Evolutionary conservation across 1,140 invertebrate genomes (phyloP).

Genomic region (Aphelenchoides besseyi): DNA sequence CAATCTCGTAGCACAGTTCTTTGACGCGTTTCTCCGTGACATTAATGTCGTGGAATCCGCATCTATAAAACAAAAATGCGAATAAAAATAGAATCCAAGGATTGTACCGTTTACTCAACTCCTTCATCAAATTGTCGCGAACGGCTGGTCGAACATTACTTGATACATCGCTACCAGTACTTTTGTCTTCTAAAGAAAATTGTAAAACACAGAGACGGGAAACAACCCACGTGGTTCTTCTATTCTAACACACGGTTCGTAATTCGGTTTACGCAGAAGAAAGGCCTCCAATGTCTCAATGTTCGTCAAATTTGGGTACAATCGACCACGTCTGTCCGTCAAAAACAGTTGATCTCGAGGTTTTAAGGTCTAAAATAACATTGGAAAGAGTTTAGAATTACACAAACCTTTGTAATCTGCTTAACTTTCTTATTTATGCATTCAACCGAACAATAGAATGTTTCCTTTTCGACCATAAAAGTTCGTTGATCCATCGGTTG

Average conservation of each 20-base stretch:
- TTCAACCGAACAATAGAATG: slow-evolving; percentile 33
- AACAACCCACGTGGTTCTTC: slow-evolving; percentile 1
- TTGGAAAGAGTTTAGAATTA: slow-evolving; percentile 15
- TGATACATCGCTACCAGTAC: too few species aligned
- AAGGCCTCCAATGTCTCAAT: slow-evolving; percentile 22
- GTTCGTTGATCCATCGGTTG: slow-evolving; percentile 14
- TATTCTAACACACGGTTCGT: slow-evolving; percentile 13
- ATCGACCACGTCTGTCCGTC: slow-evolving; percentile 18
- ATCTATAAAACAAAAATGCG: neutral
- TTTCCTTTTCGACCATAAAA: slow-evolving; percentile 21
- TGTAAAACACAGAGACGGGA: slow-evolving; percentile 1
- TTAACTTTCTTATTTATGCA: slow-evolving; percentile 30
- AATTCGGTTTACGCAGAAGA: slow-evolving; percentile 21
- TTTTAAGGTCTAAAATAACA: slow-evolving; percentile 19
- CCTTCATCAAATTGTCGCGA: neutral
- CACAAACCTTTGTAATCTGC: neutral
- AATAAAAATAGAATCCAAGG: too few species aligned
- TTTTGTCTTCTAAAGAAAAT: too few species aligned
- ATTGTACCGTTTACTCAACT: neutral
- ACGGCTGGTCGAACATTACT: too few species aligned
- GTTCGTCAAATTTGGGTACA: slow-evolving; percentile 15
- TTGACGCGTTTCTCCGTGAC: neutral
- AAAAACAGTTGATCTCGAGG: slow-evolving; percentile 21
- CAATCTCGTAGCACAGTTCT: slow-evolving; percentile 4
- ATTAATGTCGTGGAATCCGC: slow-evolving; percentile 17